Conservation (phyloP, 2,888 invertebrate genomes). For the Halocaridina rubra region DNA sequence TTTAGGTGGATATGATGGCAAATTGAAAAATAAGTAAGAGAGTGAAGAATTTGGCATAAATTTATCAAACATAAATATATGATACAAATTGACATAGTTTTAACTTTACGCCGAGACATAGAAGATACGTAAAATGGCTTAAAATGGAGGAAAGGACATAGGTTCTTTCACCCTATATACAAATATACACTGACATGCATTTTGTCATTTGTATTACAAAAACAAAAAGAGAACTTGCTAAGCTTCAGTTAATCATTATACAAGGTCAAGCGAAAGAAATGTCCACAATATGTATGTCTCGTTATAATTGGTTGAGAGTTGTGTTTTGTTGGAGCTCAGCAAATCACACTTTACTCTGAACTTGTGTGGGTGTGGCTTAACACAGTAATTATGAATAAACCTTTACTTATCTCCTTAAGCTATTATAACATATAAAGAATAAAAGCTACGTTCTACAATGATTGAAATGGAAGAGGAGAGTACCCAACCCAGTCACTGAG, state of each 20-base stretch:
- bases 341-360: too few species aligned
- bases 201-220: not conserved
- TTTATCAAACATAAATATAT: conserved; percentile 35
- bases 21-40: too few species aligned
- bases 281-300: not conserved
- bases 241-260: not conserved
- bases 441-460: too few species aligned
- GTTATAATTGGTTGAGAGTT: not conserved
- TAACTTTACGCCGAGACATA: not conserved
- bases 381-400: too few species aligned
- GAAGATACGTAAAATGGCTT: conserved; percentile 21
- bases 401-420: too few species aligned
- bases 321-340: not conserved
- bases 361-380: too few species aligned
- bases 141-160: conserved; percentile 15
- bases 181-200: conserved; percentile 37
- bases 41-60: conserved; percentile 17
- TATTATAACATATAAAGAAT: too few species aligned
- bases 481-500: too few species aligned
- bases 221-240: not conserved
- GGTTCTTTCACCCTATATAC: conserved; percentile 33
- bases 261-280: not conserved
- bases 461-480: too few species aligned
- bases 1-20: too few species aligned
- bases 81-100: conserved; percentile 22